A percentile compares a stretch with the other conserved stretches of the same genome.
Evolutionary conservation across 2,797 vertebrate species (phyloP).

Genomic region (Menidia menidia): DNA sequence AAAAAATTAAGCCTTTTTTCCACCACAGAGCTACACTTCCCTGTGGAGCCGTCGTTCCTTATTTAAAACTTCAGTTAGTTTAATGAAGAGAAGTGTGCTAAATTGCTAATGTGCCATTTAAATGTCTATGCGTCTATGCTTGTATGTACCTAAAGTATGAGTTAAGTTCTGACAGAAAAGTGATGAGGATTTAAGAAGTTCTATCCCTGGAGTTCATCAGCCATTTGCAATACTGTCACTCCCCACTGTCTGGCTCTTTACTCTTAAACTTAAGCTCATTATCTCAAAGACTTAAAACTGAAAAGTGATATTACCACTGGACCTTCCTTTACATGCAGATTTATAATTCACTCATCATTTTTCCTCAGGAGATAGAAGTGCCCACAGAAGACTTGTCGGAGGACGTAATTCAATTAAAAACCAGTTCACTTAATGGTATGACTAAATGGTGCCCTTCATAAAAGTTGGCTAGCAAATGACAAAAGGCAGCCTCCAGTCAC

Average conservation of each 20-base stretch:
- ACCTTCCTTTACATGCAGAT: conserved; percentile 68
- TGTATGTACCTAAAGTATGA: conserved; percentile 55
- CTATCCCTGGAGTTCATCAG: conserved; percentile 72
- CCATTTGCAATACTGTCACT: conserved; percentile 65
- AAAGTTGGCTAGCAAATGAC: conserved; percentile 50
- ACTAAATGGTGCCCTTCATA: conserved; percentile 59
- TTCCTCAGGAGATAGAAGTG: conserved; percentile 66
- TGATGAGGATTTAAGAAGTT: conserved; percentile 78
- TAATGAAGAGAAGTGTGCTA: conserved; percentile 63
- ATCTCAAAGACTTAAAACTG: conserved; percentile 74
- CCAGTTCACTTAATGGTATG: conserved; percentile 56
- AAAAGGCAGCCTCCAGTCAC: conserved; percentile 18
- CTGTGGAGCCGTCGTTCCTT: conserved; percentile 30
- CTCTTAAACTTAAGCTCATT: conserved; percentile 82
- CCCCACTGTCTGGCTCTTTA: conserved; percentile 54
- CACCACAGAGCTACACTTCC: conserved; percentile 30
- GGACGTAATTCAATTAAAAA: conserved; percentile 79
- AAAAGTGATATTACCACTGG: conserved; percentile 77
- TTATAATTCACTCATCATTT: conserved; percentile 73
- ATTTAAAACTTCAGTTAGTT: conserved; percentile 58
- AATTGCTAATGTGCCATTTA: conserved; percentile 77
- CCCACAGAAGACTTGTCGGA: conserved; percentile 46
- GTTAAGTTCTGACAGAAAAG: conserved; percentile 78
- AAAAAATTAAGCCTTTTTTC: conserved; percentile 34
- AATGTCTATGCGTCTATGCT: conserved; percentile 58